phyloP scores from a whole-genome alignment of 1,140 invertebrate genomes.

The Cephus cinctus region DNA sequence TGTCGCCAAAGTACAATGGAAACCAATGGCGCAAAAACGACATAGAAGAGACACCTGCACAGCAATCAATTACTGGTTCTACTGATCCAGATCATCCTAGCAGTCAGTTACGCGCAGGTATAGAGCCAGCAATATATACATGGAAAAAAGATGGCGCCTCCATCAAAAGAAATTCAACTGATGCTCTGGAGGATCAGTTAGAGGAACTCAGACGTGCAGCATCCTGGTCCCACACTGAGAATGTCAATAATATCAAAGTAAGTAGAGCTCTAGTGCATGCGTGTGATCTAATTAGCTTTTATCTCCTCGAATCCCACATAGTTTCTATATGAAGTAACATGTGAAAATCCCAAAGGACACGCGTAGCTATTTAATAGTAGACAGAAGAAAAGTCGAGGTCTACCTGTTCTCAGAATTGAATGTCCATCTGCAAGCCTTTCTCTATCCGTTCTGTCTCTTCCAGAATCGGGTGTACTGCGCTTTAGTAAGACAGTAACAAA shows the following conservation, averaged over 20 bases:
- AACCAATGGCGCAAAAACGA: conserved; percentile 47
- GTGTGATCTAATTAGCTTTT: too few species aligned
- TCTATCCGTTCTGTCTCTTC: too few species aligned
- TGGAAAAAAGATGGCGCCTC: conserved; percentile 35
- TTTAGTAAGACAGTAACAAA: too few species aligned
- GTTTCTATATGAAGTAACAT: too few species aligned
- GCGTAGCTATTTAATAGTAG: too few species aligned
- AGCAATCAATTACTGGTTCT: not conserved
- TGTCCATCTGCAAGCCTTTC: too few species aligned
- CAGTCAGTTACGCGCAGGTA: conserved; percentile 24
- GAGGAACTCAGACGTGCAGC: conserved; percentile 31
- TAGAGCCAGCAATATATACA: conserved; percentile 27
- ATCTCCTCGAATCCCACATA: too few species aligned
- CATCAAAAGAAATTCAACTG: conserved; percentile 21
- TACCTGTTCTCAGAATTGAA: too few species aligned
- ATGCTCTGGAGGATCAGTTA: conserved; percentile 42
- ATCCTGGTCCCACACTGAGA: not conserved
- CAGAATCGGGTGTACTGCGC: too few species aligned
- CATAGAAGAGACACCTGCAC: conserved; percentile 27
- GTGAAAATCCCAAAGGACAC: too few species aligned
- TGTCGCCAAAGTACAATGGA: conserved; percentile 33
- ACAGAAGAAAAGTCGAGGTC: too few species aligned
- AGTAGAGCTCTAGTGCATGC: too few species aligned
- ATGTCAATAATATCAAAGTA: not conserved
- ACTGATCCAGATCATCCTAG: conserved; percentile 30